phyloP scores from a whole-genome alignment of 2,888 invertebrate genomes.

The Diarsia dahlii region DNA sequence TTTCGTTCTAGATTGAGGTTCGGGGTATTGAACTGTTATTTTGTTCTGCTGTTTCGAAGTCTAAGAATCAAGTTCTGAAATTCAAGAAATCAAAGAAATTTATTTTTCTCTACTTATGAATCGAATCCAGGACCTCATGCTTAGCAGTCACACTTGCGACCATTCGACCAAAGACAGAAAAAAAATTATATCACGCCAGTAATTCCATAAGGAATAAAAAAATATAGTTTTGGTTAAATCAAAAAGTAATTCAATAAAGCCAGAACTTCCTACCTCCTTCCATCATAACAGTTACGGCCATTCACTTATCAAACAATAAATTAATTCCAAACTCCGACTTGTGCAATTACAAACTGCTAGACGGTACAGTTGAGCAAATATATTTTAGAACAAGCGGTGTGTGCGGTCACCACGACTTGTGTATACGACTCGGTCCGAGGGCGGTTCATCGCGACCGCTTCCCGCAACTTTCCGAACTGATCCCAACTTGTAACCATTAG shows the following conservation, averaged over 20 bases:
- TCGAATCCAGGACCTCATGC: neutral
- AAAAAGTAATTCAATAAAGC: neutral
- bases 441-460: constrained; percentile 61
- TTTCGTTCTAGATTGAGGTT: neutral
- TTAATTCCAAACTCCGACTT: constrained; percentile 68
- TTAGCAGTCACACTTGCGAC: neutral
- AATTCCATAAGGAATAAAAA: neutral
- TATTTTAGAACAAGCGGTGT: constrained; percentile 74
- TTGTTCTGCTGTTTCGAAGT: neutral
- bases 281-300: constrained; percentile 60
- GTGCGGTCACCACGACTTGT: constrained; percentile 75
- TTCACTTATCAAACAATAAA: constrained; percentile 72
- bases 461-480: constrained; percentile 67
- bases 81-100: neutral
- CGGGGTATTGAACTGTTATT: neutral
- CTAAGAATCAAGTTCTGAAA: too few relatives aligned
- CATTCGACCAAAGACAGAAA: neutral
- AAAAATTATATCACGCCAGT: neutral
- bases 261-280: constrained; percentile 26
- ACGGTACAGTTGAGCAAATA: constrained; percentile 76
- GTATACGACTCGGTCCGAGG: constrained; percentile 46
- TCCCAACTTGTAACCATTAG: constrained; percentile 70
- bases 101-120: neutral
- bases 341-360: constrained; percentile 79
- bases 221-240: neutral